Conservation (phyloP, 2,113 vertebrate genomes). For the Thalassarche chlororhynchos region DNA sequence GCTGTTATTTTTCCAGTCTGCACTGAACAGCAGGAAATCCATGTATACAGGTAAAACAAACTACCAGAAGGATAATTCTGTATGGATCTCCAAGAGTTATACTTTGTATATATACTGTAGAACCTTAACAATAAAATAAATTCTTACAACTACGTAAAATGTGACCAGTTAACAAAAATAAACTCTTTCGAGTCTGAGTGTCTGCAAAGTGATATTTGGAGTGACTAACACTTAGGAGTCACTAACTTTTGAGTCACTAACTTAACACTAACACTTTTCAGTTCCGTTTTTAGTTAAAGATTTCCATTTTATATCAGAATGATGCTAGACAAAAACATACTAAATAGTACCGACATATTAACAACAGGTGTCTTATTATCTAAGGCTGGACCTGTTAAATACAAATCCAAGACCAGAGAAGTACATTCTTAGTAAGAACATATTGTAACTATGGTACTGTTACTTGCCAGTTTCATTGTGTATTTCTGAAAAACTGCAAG, state of each 20-base stretch:
- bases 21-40: neutral
- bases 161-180: neutral
- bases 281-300: neutral
- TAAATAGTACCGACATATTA: neutral
- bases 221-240: neutral
- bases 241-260: neutral
- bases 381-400: neutral
- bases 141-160: neutral
- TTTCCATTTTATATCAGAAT: neutral
- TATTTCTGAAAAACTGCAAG: neutral
- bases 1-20: neutral
- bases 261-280: neutral
- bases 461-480: neutral
- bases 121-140: neutral
- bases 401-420: neutral
- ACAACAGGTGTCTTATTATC: neutral
- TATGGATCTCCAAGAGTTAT: neutral
- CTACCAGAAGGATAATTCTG: neutral
- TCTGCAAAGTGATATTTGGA: neutral
- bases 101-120: neutral
- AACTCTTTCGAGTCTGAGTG: fast-evolving
- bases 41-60: neutral
- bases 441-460: neutral
- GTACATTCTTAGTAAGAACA: neutral
- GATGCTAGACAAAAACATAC: neutral